Conservation (phyloP, 2,888 invertebrate species). For the Apamea anceps region DNA sequence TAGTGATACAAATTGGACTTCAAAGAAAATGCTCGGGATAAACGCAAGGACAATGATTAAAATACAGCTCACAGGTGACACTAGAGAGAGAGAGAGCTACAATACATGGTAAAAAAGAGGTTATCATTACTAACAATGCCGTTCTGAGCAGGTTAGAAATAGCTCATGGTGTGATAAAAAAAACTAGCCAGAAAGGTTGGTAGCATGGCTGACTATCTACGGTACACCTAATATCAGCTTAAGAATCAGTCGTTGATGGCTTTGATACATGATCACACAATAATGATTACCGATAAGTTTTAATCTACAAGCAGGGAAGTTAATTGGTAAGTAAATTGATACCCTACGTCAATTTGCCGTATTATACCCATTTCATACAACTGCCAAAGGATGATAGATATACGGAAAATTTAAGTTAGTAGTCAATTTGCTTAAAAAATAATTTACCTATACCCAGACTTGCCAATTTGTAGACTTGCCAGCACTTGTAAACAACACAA, state of each 20-base stretch:
- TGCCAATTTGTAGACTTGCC: neutral
- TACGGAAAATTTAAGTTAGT: neutral
- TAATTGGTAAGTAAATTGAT: neutral
- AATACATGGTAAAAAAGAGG: neutral
- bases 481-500: neutral
- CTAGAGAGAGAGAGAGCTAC: too few relatives aligned
- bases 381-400: neutral
- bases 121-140: too few relatives aligned
- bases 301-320: neutral
- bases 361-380: neutral
- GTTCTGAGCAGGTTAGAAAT: too few relatives aligned
- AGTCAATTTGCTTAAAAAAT: neutral
- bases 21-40: neutral
- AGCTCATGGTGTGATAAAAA: neutral
- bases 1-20: neutral
- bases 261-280: neutral
- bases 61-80: neutral
- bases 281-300: neutral
- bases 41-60: neutral
- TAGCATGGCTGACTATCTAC: too few relatives aligned
- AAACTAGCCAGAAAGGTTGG: neutral
- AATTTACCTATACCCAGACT: neutral
- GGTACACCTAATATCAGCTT: neutral
- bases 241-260: neutral
- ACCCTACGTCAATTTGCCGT: neutral